These are phyloP conservation scores for Podiceps cristatus DNA, from an alignment of 2,113 vertebrate species.

Conservation along the genomic window DNA sequence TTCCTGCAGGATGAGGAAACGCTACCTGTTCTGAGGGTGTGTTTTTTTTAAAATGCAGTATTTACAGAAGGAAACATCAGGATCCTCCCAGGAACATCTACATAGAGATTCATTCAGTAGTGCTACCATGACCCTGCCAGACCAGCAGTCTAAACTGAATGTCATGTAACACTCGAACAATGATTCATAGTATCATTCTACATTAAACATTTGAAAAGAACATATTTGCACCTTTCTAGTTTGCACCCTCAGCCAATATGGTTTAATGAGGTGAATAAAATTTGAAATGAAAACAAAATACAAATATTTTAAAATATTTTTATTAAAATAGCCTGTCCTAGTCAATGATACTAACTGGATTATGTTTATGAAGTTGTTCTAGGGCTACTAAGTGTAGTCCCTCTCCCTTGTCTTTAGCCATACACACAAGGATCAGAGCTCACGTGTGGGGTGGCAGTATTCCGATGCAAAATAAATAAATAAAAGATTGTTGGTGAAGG, in stretches of 20 bases:
- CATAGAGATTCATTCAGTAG: not conserved
- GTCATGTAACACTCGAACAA: not conserved
- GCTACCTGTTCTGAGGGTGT: not conserved
- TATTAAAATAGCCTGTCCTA: not conserved
- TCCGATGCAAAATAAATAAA: not conserved
- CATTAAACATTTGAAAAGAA: not conserved
- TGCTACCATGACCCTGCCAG: not conserved
- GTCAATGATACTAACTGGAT: not conserved
- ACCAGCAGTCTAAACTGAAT: not conserved
- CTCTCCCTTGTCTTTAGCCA: not conserved
- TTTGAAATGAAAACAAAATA: conserved; percentile 35
- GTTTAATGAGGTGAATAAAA: not conserved
- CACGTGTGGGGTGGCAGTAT: not conserved
- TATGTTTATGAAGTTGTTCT: not conserved
- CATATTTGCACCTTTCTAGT: conserved; percentile 2
- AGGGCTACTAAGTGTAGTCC: not conserved
- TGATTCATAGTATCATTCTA: not conserved
- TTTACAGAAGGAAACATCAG: conserved; percentile 22
- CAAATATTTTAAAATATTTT: not conserved
- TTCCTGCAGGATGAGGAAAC: not conserved
- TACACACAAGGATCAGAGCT: not conserved
- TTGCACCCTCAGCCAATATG: not conserved
- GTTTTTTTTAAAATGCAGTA: not conserved
- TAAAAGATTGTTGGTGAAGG: not conserved
- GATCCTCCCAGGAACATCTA: not conserved